phyloP scores from a whole-genome alignment of 2,888 invertebrate genomes.

The Isotomurus palustris region DNA sequence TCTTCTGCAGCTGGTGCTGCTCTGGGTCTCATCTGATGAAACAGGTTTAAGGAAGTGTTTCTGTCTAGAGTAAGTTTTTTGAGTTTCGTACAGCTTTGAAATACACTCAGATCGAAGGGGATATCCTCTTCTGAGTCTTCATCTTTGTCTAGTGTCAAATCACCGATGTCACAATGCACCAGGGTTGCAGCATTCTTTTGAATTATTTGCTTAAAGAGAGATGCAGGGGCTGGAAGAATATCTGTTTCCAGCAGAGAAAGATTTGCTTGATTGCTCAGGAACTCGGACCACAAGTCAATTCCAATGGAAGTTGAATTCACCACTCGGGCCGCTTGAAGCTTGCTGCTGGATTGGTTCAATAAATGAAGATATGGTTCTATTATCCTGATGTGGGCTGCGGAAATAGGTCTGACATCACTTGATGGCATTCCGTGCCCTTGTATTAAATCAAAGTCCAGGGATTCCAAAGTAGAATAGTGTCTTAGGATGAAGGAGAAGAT shows the following conservation, averaged over 20 bases:
- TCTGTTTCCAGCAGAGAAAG: constrained; percentile 34
- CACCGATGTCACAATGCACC: constrained; percentile 36
- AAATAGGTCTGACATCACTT: constrained; percentile 25
- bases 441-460: constrained; percentile 36
- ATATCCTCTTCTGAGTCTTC: constrained; percentile 26
- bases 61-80: constrained; percentile 38
- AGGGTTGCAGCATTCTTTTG: constrained; percentile 23
- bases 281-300: constrained; percentile 27
- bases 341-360: constrained; percentile 12
- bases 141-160: constrained; percentile 32
- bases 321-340: constrained; percentile 21
- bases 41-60: constrained; percentile 3
- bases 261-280: constrained; percentile 26
- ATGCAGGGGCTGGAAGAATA: constrained; percentile 33
- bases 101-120: constrained; percentile 28
- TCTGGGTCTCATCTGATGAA: constrained; percentile 19
- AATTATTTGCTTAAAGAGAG: constrained; percentile 28
- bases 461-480: constrained; percentile 17
- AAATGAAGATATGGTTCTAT: constrained; percentile 27
- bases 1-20: constrained; percentile 13
- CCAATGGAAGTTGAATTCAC: constrained; percentile 38
- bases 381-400: constrained; percentile 17
- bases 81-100: constrained; percentile 25
- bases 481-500: constrained; percentile 20
- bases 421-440: constrained; percentile 41